Evolutionary conservation across 2,113 vertebrate species (phyloP), one percentile per base, ranked within the genome.

Genomic region (Alouatta palliata): DNA sequence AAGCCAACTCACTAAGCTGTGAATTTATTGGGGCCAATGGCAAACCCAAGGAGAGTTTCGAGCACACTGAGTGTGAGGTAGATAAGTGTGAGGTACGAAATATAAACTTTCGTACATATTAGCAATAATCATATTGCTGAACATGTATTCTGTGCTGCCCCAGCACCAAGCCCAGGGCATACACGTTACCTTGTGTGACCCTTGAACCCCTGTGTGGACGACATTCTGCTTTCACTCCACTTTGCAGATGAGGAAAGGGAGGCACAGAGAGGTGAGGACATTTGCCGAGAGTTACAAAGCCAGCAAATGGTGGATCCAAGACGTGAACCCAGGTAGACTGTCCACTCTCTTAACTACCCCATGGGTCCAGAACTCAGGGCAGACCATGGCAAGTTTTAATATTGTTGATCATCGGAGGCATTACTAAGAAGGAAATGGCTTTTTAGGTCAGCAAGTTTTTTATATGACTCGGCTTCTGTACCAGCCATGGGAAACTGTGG

Each of bases 121-220:
- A 90, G 11, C 32, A 47, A 8, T 23, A 10, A 9, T 40, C 10
- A 30, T 6, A 8, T 6, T 6, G 30, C 40, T 4, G 45, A 32
- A 47, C 37, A 2, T 3, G 37, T 7, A 9, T 64, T 47, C 66
- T 7, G 8, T 91, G 70, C 23, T 90, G 20, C 19, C 5, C 17
- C 21, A 32, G n/a, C 27, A n/a, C 8, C 3, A 4, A 37, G 71
- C 37, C 54, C 27, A 21, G 56, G 3, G 52, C 8, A 49, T 19
- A 37, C 3, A 2, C 0, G 2, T 19, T 19, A 30, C 23, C 10
- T 45, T 25, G 20, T 47, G 2, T 47, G 25, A 25, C 12, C 2
- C 54, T 80, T 35, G 17, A 0, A 16, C 2, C 25, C 14, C 11
- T 32, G 10, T 40, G 9, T 40, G 43, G 40, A 5, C 1, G 23